Base-by-base conservation (phyloP, 2,797 vertebrate genomes). In the Manis javanica region DNA sequence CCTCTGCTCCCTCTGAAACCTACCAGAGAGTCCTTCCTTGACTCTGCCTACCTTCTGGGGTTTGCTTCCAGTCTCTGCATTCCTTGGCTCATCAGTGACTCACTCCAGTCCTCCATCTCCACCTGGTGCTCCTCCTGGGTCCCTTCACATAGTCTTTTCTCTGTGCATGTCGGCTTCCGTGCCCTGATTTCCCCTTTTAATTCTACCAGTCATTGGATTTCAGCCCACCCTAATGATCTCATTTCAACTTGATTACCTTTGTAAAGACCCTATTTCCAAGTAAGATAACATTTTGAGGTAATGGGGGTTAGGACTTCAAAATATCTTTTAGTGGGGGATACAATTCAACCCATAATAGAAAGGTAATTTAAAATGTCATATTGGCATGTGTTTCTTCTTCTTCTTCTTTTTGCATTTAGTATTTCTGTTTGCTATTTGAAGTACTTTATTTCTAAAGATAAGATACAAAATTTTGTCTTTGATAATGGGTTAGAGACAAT, bases 391-490 rank as follows among this genome's bases (percentile, higher is more conserved):
- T 88, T 87, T 87, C 42, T 46, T 46, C 42, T 46, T 83, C 71
- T 74, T 39, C 24, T 71, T 95, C 82, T 81, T 85, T 91, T 71
- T 88, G 29, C 19, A 74, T 63, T 88, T 61, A 61, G 24, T 53
- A 57, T 87, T 79, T 91, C 39, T 63, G 57, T 82, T 91, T 84
- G 42, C 53, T 74, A 66, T 49, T 53, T 57, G 85, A 93, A 96
- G 57, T 75, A 57, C 89, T 95, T 92, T 85, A 53, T 51, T 96
- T 90, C 81, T 95, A 55, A 86, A 63, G 29, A 8, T 16, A 31
- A 69, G 23, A 53, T 64, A 53, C 63, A 23, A 26, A 26, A 59
- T 90, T 79, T 79, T 78, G 82, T 37, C 10, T 91, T 96, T 69
- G 72, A 55, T 91, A 96, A 87, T 63, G 78, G 31, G 46, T 83